Conservation (phyloP, 2,888 invertebrate species). For the Agelastica alni region DNA sequence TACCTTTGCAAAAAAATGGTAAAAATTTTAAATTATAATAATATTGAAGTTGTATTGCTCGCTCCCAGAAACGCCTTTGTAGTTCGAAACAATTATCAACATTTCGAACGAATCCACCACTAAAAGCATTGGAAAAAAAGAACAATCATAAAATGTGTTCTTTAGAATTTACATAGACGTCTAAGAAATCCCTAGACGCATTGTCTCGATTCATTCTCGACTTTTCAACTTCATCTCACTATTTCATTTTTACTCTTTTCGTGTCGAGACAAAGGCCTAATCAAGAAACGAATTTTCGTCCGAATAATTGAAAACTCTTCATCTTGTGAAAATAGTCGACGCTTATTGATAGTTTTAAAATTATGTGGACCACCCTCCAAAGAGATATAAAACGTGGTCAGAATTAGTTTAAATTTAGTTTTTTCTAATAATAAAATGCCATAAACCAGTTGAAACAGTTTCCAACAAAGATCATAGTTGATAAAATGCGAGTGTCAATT, state of each 20-base stretch:
- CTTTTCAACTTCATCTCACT: conserved; percentile 23
- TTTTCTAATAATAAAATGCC: too few species aligned
- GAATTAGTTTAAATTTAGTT: too few species aligned
- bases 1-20: too few species aligned
- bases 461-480: too few species aligned
- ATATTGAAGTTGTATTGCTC: too few species aligned
- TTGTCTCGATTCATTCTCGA: conserved; percentile 16
- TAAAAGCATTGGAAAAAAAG: neutral
- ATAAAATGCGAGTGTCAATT: too few species aligned
- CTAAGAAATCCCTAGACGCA: conserved; percentile 7
- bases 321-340: too few species aligned
- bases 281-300: conserved; percentile 18
- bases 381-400: too few species aligned
- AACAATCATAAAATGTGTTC: neutral
- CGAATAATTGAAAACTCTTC: conserved; percentile 18
- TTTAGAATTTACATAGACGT: conserved; percentile 5
- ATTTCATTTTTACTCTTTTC: conserved; percentile 18
- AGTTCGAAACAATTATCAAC: neutral
- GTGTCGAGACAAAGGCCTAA: conserved; percentile 20
- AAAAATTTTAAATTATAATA: too few species aligned
- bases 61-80: neutral
- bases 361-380: too few species aligned
- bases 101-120: neutral
- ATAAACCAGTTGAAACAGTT: too few species aligned
- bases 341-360: too few species aligned